Percentiles rank a stretch among this genome's conserved stretches.
Conservation (phyloP, 2,113 vertebrate species). For the Chunga burmeisteri region DNA sequence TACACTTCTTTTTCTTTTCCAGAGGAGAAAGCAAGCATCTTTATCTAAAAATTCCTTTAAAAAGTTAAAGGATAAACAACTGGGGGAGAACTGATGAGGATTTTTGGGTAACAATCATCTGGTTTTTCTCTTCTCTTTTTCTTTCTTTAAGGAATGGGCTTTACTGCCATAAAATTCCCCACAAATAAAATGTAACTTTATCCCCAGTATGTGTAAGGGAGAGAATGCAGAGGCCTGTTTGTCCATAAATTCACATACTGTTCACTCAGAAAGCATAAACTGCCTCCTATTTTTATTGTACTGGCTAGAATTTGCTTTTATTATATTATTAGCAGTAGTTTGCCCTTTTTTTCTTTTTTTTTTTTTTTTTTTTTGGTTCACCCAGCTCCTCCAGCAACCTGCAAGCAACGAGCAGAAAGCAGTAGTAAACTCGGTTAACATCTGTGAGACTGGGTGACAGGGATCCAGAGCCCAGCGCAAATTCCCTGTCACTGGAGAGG, state of each 20-base stretch:
- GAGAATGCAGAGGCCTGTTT: background rate
- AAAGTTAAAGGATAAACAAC: slow-evolving; percentile 41
- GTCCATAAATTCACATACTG: background rate
- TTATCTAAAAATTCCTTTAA: slow-evolving; percentile 61
- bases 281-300: background rate
- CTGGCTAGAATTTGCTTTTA: background rate
- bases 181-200: slow-evolving; percentile 21
- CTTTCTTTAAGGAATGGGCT: slow-evolving; percentile 16
- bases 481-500: background rate
- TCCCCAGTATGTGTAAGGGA: background rate
- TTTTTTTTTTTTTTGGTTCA: background rate
- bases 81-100: background rate
- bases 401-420: background rate
- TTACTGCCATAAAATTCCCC: slow-evolving; percentile 33
- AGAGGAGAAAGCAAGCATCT: slow-evolving; percentile 33
- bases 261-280: background rate
- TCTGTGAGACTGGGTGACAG: background rate
- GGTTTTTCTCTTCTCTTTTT: slow-evolving; percentile 7
- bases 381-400: background rate
- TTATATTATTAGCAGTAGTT: slow-evolving; percentile 6
- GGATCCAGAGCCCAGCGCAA: background rate
- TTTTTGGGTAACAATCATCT: slow-evolving; percentile 28
- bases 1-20: background rate
- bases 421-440: background rate
- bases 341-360: background rate